These are phyloP conservation scores for Calypte anna DNA, from an alignment of 2,113 vertebrate genomes.

Conservation along the genomic window DNA sequence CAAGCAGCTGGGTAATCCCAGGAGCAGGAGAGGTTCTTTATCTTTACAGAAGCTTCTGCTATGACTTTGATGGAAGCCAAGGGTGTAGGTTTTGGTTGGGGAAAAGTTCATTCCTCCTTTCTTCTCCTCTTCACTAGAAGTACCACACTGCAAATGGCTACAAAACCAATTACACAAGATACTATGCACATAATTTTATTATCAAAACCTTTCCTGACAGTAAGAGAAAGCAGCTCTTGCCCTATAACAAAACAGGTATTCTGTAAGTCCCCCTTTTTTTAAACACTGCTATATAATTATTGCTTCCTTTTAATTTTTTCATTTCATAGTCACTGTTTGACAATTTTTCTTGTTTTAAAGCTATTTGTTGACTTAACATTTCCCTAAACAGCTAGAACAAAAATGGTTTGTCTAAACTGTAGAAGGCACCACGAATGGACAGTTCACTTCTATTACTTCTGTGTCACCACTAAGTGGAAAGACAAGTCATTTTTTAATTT, in stretches of 20 bases:
- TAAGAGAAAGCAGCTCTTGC: not conserved
- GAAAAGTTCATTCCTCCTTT: not conserved
- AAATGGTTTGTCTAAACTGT: constrained; percentile 45
- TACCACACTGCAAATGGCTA: not conserved
- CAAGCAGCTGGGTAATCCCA: not conserved
- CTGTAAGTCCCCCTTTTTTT: not conserved
- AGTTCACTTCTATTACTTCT: constrained; percentile 37
- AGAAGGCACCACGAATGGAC: constrained; percentile 33
- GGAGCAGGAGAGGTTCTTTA: not conserved
- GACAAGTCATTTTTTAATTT: constrained; percentile 19
- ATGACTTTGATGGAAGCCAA: not conserved
- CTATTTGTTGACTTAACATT: constrained; percentile 30
- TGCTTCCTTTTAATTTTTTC: not conserved
- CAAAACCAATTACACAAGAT: not conserved
- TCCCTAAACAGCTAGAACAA: constrained; percentile 37
- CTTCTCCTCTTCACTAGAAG: not conserved
- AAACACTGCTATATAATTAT: not conserved
- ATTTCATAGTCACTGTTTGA: not conserved
- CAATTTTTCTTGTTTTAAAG: constrained; percentile 2
- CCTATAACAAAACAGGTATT: not conserved
- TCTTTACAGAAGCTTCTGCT: not conserved
- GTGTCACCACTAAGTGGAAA: constrained; percentile 59
- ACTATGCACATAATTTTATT: not conserved
- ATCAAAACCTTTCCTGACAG: not conserved
- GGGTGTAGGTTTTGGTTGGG: not conserved